Conservation (phyloP, 2,113 vertebrate species). For the Anoplopoma fimbria region DNA sequence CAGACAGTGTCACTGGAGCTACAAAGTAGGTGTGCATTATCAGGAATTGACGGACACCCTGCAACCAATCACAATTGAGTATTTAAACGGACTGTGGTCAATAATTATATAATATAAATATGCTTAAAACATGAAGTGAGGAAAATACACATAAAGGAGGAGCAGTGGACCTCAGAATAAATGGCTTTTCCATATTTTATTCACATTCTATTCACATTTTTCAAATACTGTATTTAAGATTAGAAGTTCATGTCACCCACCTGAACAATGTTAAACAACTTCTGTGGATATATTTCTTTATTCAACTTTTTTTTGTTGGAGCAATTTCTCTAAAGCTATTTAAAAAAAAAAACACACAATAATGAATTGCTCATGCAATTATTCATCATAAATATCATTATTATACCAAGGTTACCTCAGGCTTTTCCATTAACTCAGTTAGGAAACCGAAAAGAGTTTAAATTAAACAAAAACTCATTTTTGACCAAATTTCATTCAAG, state of each 20-base stretch:
- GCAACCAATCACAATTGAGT: too few species aligned
- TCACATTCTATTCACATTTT: not conserved
- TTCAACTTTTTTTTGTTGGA: constrained; percentile 8
- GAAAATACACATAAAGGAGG: not conserved
- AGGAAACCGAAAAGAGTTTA: constrained; percentile 8
- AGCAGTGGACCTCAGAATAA: not conserved
- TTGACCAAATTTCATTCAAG: constrained; percentile 32
- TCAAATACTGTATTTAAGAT: not conserved
- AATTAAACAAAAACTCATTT: constrained; percentile 17
- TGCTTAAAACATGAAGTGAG: not conserved
- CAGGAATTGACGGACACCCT: too few species aligned
- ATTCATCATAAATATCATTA: constrained; percentile 59
- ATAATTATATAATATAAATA: not conserved
- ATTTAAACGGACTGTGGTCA: not conserved
- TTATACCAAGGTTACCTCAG: constrained; percentile 32
- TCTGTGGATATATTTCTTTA: not conserved
- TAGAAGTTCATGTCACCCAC: not conserved
- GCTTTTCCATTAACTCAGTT: constrained; percentile 36
- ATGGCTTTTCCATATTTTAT: not conserved
- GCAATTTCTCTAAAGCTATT: constrained; percentile 40
- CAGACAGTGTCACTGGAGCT: too few species aligned
- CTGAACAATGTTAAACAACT: constrained; percentile 1
- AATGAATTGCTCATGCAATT: constrained; percentile 68
- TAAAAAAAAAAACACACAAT: constrained; percentile 8
- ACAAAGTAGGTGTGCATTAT: too few species aligned